phyloP scores from a whole-genome alignment of 2,797 vertebrate species.

The Delichon dasypus region DNA sequence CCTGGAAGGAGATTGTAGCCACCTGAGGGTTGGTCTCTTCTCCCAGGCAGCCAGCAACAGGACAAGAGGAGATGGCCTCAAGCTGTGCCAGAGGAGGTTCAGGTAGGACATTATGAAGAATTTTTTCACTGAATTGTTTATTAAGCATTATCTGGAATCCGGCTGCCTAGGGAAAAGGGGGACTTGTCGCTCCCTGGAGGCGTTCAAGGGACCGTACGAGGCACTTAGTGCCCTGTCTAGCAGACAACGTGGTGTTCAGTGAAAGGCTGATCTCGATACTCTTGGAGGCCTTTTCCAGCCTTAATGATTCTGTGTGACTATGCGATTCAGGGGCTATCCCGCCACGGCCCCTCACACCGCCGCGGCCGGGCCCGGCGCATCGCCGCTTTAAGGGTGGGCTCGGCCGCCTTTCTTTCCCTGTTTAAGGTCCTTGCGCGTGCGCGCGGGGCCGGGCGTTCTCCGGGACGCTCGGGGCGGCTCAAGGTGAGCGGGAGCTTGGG shows the following conservation, averaged over 20 bases:
- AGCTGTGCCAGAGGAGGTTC: not conserved
- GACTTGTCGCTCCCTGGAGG: no score
- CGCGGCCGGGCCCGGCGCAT: accelerated
- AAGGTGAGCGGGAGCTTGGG: not conserved
- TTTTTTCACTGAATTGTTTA: not conserved
- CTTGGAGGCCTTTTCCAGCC: not conserved
- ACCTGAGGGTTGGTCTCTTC: not conserved
- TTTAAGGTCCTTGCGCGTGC: not conserved
- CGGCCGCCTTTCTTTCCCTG: accelerated
- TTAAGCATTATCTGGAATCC: not conserved
- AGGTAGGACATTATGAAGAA: not conserved
- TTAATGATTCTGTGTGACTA: accelerated
- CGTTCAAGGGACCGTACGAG: accelerated
- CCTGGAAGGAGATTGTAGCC: not conserved
- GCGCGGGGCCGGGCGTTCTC: accelerated
- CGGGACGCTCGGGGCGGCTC: accelerated
- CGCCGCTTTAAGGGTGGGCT: accelerated
- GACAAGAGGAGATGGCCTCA: not conserved
- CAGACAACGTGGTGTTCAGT: not conserved
- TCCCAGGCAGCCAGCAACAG: not conserved
- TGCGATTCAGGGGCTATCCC: accelerated
- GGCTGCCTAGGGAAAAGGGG: not conserved
- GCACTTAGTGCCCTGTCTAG: not conserved
- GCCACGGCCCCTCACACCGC: accelerated
- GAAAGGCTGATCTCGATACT: no score